Evolutionary conservation across 2,888 invertebrate species (phyloP), one percentile per base, ranked within the genome.

Genomic region (Blera fallax): DNA sequence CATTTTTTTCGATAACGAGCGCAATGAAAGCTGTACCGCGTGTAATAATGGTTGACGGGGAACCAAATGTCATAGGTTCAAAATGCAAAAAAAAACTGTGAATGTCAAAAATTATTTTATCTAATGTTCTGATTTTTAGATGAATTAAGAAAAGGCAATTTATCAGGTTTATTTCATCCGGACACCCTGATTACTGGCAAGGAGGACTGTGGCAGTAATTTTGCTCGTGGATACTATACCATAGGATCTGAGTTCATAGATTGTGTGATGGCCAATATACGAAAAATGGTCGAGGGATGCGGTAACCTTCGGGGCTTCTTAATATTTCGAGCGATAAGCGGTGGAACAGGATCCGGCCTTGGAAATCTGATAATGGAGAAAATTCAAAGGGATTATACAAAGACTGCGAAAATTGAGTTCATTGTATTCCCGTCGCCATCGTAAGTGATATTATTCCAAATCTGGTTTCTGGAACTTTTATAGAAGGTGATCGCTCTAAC

Each of bases 151-250:
- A 94, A 93, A 0, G 96, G 96, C 8, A 91, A n/a, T 94, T 18
- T 97, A 96, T 90, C 93, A 95, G 24, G 92, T 94, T 93, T 98
- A 1, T 98, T 97, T 90, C 95, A 96, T 89, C 96, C 97, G 0
- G 94, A 94, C 78, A 94, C 95, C 65, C 91, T 98, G 85, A 93
- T 98, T 64, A 95, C 95, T 27, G 96, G 96, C 10, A 97, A 96
- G 92, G 97, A 97, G 91, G 97, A 97, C 92, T 96, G 96, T 1
- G 96, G 97, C 0, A 97, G 96, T 90, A 97, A 97, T 92, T 97
- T 95, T 90, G 96, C 97, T 0, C 93, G 96, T 29, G 97, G 97
- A 4, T 96, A 95, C 88, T 96, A 96, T 90, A 94, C 95, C 1
- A 94, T 97, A 77, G 97, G 97, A 1, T 93, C 93, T 70, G 96